Percentiles rank a stretch among this genome's conserved stretches.
These are phyloP conservation scores for Emydocephalus ijimae DNA, from an alignment of 2,113 vertebrate genomes.

Conservation along the genomic window DNA sequence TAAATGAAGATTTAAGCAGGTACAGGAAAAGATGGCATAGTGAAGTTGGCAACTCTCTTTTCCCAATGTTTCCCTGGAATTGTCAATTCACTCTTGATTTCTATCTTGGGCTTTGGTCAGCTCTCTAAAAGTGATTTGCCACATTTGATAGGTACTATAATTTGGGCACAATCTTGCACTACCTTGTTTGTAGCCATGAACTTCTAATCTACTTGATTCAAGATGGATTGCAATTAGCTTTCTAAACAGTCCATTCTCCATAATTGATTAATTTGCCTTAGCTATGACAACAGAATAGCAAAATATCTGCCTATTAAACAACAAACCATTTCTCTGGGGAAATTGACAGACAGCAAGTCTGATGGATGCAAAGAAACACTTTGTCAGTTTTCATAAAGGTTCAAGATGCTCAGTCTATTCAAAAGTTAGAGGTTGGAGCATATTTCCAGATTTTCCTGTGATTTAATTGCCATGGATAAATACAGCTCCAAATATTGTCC, in stretches of 20 bases:
- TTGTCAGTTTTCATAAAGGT: not conserved
- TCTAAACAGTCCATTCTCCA: not conserved
- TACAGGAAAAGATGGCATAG: not conserved
- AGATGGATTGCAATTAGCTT: not conserved
- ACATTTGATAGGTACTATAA: not conserved
- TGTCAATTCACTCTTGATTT: not conserved
- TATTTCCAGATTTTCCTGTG: not conserved
- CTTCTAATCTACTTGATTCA: not conserved
- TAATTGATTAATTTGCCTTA: not conserved
- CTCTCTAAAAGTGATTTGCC: not conserved
- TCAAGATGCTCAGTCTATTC: not conserved
- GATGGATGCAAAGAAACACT: not conserved
- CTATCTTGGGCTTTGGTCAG: not conserved
- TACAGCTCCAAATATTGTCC: not conserved
- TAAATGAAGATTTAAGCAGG: not conserved
- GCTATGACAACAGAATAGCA: not conserved
- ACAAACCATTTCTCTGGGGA: not conserved
- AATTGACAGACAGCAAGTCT: not conserved
- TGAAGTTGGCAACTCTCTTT: not conserved
- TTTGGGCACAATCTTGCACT: not conserved
- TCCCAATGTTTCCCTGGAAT: not conserved
- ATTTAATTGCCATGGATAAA: not conserved
- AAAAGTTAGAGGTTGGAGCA: not conserved
- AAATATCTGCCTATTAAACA: not conserved
- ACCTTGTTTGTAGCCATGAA: not conserved